These are phyloP conservation scores for Argopecten irradians DNA, from an alignment of 1,140 invertebrate species.

Conservation along the genomic window DNA sequence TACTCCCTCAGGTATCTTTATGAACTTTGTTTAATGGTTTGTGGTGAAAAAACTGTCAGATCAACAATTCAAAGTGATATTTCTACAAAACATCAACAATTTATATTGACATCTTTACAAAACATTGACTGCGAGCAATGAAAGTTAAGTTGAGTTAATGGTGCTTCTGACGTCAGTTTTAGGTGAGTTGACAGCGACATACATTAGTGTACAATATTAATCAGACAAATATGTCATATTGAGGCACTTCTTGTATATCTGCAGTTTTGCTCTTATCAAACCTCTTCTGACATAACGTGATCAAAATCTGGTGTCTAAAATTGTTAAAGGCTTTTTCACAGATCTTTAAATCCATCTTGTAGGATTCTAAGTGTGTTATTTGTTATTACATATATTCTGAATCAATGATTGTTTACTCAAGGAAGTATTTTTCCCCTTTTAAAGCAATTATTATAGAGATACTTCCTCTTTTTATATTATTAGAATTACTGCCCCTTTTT, in stretches of 20 bases:
- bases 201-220: neutral
- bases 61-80: no score
- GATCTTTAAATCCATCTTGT: neutral
- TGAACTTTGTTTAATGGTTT: constrained; percentile 3
- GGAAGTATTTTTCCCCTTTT: no score
- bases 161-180: neutral
- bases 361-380: neutral
- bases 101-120: neutral
- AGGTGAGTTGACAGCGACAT: neutral
- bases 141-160: neutral
- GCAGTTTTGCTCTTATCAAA: neutral
- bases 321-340: neutral
- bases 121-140: neutral
- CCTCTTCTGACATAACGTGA: no score
- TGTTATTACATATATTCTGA: no score
- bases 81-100: constrained; percentile 16
- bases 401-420: no score
- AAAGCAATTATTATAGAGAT: no score
- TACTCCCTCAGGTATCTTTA: neutral
- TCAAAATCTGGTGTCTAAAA: neutral
- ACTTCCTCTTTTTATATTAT: no score
- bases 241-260: neutral
- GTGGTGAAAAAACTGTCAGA: neutral
- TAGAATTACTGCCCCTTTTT: no score
- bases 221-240: neutral